These are phyloP conservation scores for Callocephalon fimbriatum DNA, from an alignment of 2,113 vertebrate species.

Conservation along the genomic window DNA sequence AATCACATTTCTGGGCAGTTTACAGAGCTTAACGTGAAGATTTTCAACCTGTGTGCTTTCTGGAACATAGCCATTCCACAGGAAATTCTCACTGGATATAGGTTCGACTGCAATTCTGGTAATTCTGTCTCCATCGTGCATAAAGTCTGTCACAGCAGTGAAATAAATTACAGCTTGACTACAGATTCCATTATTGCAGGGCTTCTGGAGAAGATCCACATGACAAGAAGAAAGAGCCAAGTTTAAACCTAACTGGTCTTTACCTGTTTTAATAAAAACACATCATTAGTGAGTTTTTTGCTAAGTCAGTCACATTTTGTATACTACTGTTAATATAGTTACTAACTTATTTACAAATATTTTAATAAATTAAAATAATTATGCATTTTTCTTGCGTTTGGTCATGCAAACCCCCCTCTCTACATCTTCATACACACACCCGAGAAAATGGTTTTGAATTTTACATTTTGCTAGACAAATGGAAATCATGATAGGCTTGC, in stretches of 20 bases:
- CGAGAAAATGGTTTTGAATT: background rate
- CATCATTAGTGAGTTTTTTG: background rate
- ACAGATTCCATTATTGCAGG: conserved; percentile 80
- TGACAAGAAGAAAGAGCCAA: conserved; percentile 87
- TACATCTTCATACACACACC: background rate
- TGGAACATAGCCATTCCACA: conserved; percentile 87
- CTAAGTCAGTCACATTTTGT: background rate
- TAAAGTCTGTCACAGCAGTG: conserved; percentile 83
- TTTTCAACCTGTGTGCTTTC: conserved; percentile 80
- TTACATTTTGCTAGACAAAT: background rate
- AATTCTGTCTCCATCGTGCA: conserved; percentile 81
- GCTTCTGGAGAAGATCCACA: conserved; percentile 76
- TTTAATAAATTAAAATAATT: background rate
- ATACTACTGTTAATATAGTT: background rate
- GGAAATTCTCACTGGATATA: conserved; percentile 78
- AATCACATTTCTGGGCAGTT: background rate
- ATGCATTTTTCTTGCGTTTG: background rate
- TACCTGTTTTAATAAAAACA: conserved; percentile 67
- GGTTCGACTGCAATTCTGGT: conserved; percentile 79
- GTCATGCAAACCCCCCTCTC: background rate
- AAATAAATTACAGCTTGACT: conserved; percentile 78
- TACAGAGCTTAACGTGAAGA: background rate
- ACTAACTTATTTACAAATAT: background rate
- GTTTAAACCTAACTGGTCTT: conserved; percentile 75
- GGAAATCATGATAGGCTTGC: background rate